Percentiles rank a stretch among this genome's conserved stretches.
phyloP scores from a whole-genome alignment of 2,113 vertebrate species.

The Gnathonemus longibarbis region DNA sequence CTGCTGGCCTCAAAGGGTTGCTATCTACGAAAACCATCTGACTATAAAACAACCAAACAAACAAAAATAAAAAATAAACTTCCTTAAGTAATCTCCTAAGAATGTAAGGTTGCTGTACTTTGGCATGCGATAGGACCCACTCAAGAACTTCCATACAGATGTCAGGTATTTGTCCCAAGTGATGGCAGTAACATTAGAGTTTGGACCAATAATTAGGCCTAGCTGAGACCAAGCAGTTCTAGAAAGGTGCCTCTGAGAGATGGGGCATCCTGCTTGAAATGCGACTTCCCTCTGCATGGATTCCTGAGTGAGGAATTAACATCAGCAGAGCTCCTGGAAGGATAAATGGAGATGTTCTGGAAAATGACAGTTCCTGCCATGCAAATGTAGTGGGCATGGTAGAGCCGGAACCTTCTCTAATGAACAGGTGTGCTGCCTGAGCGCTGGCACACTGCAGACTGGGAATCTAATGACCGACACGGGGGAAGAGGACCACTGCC shows the following conservation, averaged over 20 bases:
- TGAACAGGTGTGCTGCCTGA: background rate
- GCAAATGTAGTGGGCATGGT: background rate
- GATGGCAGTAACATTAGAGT: background rate
- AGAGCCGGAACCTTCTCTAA: background rate
- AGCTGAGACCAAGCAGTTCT: background rate
- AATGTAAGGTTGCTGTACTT: background rate
- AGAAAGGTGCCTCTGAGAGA: background rate
- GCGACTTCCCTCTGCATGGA: background rate
- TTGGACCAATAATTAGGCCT: background rate
- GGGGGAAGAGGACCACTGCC: background rate
- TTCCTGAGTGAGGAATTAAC: background rate
- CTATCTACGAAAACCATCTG: background rate
- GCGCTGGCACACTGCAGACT: background rate
- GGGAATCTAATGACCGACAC: background rate
- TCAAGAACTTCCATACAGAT: background rate
- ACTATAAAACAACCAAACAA: background rate
- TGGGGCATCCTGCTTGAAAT: background rate
- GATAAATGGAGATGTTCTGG: background rate
- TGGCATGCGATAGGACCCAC: background rate
- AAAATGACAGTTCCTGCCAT: background rate
- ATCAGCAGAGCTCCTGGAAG: background rate
- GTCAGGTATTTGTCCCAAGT: background rate
- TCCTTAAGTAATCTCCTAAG: background rate
- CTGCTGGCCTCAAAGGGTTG: background rate
- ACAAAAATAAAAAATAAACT: background rate